Evolutionary conservation across 2,888 invertebrate genomes (phyloP), one percentile per base, ranked within the genome.

Genomic region (Lasioglossum pauxillum): DNA sequence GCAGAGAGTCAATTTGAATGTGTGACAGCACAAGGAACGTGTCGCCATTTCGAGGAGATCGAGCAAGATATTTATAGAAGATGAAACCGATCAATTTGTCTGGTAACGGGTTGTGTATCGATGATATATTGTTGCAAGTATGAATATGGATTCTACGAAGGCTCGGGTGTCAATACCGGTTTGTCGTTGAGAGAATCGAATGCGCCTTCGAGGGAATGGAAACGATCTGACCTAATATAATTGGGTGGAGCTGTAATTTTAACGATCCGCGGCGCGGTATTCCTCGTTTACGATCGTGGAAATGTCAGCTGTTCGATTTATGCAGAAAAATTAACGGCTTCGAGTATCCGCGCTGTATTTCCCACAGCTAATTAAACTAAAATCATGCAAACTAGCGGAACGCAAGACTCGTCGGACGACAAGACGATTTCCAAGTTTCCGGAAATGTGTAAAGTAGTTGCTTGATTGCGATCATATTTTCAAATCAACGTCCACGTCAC

Each of bases 281-380:
- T 41, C 73, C 46, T 38, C 67, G 46, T 74, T 82, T 69, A 82
- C 38, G 72, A 74, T 49, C n/a, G 44, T 82, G 73, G 64, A 83
- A 82, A 82, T 84, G 83, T 77, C 82, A 82, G 64, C 57, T 44
- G 64, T 35, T 27, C 31, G 64, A 31, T 23, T 12, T 1, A 49
- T 7, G 41, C 8, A 44, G 44, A 49, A 46, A 74, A 67, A 84
- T 77, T 67, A 44, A 73, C 83, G 41, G 49, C 31, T 19, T 71
- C 64, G 41, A 46, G 73, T 77, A 69, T 74, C 53, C 64, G 44
- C 64, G 44, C 57, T 73, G 46, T 57, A 67, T 57, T 80, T 60
- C 64, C 16, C 67, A 8, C 16, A 12, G 35, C 44, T 82, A 82
- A 82, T 82, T 74, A 57, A 69, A 27, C 19, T 41, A n/a, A 74